Evolutionary conservation across 2,888 invertebrate genomes (phyloP).

Genomic region (Ypsolopha sequella): DNA sequence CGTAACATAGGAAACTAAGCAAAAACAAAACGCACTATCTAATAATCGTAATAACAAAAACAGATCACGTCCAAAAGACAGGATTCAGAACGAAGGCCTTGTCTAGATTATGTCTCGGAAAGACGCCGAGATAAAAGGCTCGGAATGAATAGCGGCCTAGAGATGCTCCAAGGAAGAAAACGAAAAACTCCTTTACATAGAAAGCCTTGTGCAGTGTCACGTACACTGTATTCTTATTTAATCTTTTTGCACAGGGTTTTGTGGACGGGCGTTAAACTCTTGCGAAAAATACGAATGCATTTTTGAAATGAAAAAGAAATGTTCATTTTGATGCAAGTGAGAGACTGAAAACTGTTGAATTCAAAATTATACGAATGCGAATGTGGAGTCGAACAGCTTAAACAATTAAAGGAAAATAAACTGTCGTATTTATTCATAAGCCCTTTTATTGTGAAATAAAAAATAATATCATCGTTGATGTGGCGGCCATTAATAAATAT

Average conservation of each 20-base stretch:
- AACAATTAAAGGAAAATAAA: slow-evolving; percentile 18
- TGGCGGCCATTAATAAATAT: slow-evolving; percentile 60
- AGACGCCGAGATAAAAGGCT: slow-evolving; percentile 58
- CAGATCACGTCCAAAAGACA: slow-evolving; percentile 3
- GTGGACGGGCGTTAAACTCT: slow-evolving; percentile 30
- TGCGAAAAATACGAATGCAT: slow-evolving; percentile 20
- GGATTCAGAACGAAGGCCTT: slow-evolving; percentile 18
- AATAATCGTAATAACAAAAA: neutral
- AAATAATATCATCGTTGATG: slow-evolving; percentile 42
- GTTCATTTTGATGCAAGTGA: neutral
- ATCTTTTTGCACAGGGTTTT: slow-evolving; percentile 49
- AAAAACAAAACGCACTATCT: too few species aligned
- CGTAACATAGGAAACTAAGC: too few species aligned
- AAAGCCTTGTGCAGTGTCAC: slow-evolving; percentile 59
- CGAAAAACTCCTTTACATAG: slow-evolving; percentile 55
- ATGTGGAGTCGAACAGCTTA: neutral
- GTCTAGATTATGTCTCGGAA: slow-evolving; percentile 55
- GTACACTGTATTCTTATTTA: slow-evolving; percentile 60
- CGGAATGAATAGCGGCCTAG: slow-evolving; percentile 54
- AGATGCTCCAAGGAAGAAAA: slow-evolving; percentile 46
- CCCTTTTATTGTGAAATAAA: slow-evolving; percentile 33
- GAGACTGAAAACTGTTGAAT: neutral
- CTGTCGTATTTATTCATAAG: slow-evolving; percentile 41
- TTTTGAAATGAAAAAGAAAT: neutral
- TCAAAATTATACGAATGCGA: neutral